Percentiles rank a stretch among this genome's conserved stretches.
phyloP scores from a whole-genome alignment of 2,888 invertebrate species.

The Cistogaster globosa region DNA sequence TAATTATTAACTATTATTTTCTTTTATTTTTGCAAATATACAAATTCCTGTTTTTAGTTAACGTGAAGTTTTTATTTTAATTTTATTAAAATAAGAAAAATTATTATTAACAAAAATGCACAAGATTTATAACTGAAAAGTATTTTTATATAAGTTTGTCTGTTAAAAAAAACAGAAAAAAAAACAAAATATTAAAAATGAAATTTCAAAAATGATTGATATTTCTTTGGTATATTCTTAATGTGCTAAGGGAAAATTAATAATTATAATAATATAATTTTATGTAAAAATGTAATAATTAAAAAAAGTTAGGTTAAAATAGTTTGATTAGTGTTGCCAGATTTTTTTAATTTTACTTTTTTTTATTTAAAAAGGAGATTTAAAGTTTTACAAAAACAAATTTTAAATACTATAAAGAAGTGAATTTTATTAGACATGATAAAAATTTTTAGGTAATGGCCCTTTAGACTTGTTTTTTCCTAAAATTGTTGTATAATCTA shows the following conservation, averaged over 20 bases:
- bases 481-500: no score
- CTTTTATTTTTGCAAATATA: not conserved
- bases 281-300: not conserved
- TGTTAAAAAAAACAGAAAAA: not conserved
- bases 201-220: slow-evolving; percentile 55
- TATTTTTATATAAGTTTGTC: not conserved
- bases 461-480: no score
- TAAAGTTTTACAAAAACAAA: no score
- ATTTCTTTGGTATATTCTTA: slow-evolving; percentile 70
- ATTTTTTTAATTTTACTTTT: no score
- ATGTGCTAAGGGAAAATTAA: slow-evolving; percentile 38
- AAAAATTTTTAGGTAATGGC: no score
- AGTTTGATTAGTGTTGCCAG: not conserved
- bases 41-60: not conserved
- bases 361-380: no score
- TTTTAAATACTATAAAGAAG: no score
- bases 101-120: no score
- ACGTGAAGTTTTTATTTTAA: not conserved
- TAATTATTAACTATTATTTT: slow-evolving; percentile 40
- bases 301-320: not conserved
- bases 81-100: not conserved
- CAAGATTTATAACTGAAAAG: not conserved
- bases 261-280: not conserved
- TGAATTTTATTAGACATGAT: no score
- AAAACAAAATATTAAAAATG: slow-evolving; percentile 33